A percentile compares a stretch with the other conserved stretches of the same genome.
These are phyloP conservation scores for Ichneumoninae sp. DNA, from an alignment of 2,888 invertebrate species.

Conservation along the genomic window DNA sequence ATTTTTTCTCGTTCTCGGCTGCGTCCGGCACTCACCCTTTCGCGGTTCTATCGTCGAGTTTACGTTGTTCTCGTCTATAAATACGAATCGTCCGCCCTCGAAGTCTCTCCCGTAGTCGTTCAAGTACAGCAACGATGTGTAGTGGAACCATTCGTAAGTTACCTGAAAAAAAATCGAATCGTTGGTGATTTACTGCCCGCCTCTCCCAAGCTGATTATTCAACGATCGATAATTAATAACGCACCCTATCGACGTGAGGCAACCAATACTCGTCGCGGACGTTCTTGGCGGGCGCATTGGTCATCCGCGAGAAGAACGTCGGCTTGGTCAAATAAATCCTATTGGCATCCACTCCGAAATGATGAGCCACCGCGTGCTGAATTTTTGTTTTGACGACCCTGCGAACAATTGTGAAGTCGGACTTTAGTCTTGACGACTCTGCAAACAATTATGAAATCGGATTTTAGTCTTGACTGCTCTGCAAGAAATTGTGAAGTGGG, in stretches of 20 bases:
- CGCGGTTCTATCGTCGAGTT: conserved; percentile 92
- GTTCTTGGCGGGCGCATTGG: conserved; percentile 89
- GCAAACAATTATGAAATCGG: background rate
- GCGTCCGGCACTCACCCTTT: conserved; percentile 84
- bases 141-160: conserved; percentile 94
- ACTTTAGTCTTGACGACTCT: background rate
- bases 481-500: too few relatives aligned
- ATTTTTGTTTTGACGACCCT: conserved; percentile 90
- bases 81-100: conserved; percentile 93
- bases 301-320: conserved; percentile 94
- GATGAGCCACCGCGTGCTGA: conserved; percentile 90
- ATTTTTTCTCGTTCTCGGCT: background rate
- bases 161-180: conserved; percentile 86
- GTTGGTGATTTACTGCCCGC: background rate
- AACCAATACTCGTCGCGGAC: conserved; percentile 96
- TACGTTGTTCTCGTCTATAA: conserved; percentile 88
- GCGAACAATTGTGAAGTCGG: conserved; percentile 48
- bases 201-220: background rate
- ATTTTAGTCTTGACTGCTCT: too few relatives aligned
- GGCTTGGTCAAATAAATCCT: conserved; percentile 92
- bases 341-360: conserved; percentile 89
- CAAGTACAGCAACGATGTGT: conserved; percentile 93
- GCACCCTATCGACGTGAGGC: conserved; percentile 94
- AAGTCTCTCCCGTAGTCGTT: conserved; percentile 91
- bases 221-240: conserved; percentile 11